Evolutionary conservation across 2,797 vertebrate species (phyloP).

Genomic region (Chelon labrosus): DNA sequence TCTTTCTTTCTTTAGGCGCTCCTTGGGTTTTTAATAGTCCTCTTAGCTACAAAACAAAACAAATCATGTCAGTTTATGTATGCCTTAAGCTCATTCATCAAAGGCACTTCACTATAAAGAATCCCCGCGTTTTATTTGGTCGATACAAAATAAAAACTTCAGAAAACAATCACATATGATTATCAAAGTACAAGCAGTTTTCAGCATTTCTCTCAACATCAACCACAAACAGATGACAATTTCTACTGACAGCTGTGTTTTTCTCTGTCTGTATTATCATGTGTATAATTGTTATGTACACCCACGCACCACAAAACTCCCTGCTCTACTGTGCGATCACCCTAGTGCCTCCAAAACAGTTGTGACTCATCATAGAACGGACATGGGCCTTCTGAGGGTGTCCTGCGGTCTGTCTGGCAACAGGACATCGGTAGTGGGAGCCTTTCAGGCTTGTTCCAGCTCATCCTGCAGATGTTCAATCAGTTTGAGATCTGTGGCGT

Average conservation of each 20-base stretch:
- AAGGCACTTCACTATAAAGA: not conserved
- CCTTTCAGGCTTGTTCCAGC: too few relatives aligned
- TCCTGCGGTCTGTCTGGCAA: not conserved
- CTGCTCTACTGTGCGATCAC: too few relatives aligned
- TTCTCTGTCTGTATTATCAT: conserved; percentile 3
- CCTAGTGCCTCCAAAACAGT: too few relatives aligned
- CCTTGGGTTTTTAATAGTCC: too few relatives aligned
- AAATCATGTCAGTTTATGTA: not conserved
- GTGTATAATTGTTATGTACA: not conserved
- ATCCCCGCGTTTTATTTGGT: conserved; percentile 41
- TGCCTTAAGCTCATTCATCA: not conserved
- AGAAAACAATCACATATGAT: conserved; percentile 1
- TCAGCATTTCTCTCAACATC: conserved; percentile 1
- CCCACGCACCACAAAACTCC: too few relatives aligned
- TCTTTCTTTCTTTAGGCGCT: too few relatives aligned
- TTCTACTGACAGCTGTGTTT: conserved; percentile 6
- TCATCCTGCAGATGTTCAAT: too few relatives aligned
- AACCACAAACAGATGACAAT: not conserved
- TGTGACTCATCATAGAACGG: too few relatives aligned
- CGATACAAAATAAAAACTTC: conserved; percentile 14
- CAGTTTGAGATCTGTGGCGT: too few relatives aligned
- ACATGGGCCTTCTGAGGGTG: too few relatives aligned
- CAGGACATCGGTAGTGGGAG: too few relatives aligned
- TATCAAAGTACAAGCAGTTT: conserved; percentile 4
- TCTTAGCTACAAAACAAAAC: too few relatives aligned